Base-by-base conservation (phyloP, 2,888 invertebrate genomes). In the Harpalus rufipes region DNA sequence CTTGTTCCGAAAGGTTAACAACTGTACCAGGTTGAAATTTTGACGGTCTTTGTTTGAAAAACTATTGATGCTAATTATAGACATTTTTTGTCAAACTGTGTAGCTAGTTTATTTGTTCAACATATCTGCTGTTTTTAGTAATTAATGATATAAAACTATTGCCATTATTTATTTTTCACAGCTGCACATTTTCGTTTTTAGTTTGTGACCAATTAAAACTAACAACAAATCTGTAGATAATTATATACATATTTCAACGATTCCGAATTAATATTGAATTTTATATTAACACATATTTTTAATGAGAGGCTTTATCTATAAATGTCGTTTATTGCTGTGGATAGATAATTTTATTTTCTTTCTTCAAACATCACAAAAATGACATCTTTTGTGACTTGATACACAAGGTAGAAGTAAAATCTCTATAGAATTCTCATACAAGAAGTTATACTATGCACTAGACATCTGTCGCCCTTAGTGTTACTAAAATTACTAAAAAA, bases 1-100 rank as follows among this genome's bases (percentile, higher is more conserved):
- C 81, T 56, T 72, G 81, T 81, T 81, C 56, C 14, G 10, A 81
- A 81, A 81, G 81, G 81, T 81, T 56, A 81, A 72, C 81, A 81
- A 81, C 81, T 68, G 51, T 65, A 14, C 14, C 59, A 8, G n/a
- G 7, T 10, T 41, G 14, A 72, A 72, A 72, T 74, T 51, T 18
- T 74, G 51, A 8, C 14, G 41, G 10, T 51, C 51, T 74, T 51
- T 74, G 74, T 44, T n/a, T 5, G 41, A 72, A 65, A n/a, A 16
- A 59, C 16, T 14, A 32, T 65, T 65, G 7, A 12, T 25, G 39
- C 0, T 74, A 44, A 10, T 74, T 74, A 16, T 74, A 44, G 0
- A 51, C 1, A 2, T 72, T 18, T 10, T 72, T 72, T 39, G 7
- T 41, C n/a, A 72, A 72, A 51, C 10, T 41, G 10, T 32, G 32